A percentile compares a stretch with the other conserved stretches of the same genome.
phyloP scores from a whole-genome alignment of 1,140 invertebrate genomes.

The Calephelis virginiensis region DNA sequence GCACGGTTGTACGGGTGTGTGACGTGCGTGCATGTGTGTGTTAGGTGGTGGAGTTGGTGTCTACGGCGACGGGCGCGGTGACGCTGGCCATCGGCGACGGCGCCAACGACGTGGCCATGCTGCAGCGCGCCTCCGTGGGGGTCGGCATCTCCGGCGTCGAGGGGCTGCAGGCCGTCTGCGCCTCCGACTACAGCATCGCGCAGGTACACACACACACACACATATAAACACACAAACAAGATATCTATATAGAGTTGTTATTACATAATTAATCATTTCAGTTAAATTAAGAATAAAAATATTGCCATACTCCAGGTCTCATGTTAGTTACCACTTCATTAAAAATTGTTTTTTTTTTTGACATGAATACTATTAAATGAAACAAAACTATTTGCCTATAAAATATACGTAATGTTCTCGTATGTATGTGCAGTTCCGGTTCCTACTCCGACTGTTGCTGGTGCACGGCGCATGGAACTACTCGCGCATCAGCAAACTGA shows the following conservation, averaged over 20 bases:
- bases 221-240: not conserved
- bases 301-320: too few species aligned
- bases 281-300: too few species aligned
- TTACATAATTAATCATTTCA: too few species aligned
- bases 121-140: slow-evolving; percentile 96
- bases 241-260: slow-evolving; percentile 82
- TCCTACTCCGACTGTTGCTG: slow-evolving; percentile 91
- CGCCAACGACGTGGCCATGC: slow-evolving; percentile 99
- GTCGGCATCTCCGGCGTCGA: slow-evolving; percentile 99
- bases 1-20: not conserved
- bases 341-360: too few species aligned
- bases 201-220: slow-evolving; percentile 83
- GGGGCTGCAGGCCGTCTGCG: slow-evolving; percentile 98
- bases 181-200: slow-evolving; percentile 98
- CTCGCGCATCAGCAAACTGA: slow-evolving; percentile 97
- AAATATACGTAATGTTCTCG: not conserved
- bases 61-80: slow-evolving; percentile 90
- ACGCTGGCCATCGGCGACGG: slow-evolving; percentile 99
- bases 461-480: slow-evolving; percentile 99
- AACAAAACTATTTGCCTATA: too few species aligned
- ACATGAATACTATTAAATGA: too few species aligned
- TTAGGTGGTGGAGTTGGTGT: slow-evolving; percentile 96
- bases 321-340: too few species aligned
- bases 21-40: not conserved
- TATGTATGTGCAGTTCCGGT: slow-evolving; percentile 87